A percentile compares a stretch with the other conserved stretches of the same genome.
Evolutionary conservation across 2,113 vertebrate species (phyloP).

Genomic region (Speoplatyrhinus poulsoni): DNA sequence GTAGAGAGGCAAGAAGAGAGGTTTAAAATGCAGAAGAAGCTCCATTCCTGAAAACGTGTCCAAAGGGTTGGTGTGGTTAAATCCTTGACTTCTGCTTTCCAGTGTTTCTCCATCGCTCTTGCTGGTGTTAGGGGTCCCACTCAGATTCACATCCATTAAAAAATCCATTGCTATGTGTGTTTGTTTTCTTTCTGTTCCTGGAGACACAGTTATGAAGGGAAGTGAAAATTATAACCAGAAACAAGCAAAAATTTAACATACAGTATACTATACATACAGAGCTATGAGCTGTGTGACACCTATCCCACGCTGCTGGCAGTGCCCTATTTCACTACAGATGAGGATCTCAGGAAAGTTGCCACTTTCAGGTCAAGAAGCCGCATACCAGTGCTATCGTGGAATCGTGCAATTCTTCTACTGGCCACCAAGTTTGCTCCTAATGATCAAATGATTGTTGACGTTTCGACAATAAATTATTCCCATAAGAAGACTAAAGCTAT

Average conservation of each 20-base stretch:
- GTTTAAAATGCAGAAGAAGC: constrained; percentile 75
- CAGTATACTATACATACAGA: constrained; percentile 51
- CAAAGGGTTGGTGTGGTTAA: constrained; percentile 68
- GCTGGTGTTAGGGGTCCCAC: constrained; percentile 47
- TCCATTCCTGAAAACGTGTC: constrained; percentile 75
- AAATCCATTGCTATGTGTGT: constrained; percentile 60
- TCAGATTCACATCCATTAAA: constrained; percentile 48
- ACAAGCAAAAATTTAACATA: no score
- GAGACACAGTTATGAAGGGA: constrained; percentile 9
- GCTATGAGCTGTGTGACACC: constrained; percentile 92
- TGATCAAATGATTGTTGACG: no score
- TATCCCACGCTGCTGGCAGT: constrained; percentile 90
- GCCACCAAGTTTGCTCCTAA: no score
- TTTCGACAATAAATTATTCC: no score
- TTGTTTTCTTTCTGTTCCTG: neutral
- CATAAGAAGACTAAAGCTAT: no score
- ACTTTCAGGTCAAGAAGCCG: constrained; percentile 89
- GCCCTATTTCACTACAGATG: constrained; percentile 85
- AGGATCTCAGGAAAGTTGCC: constrained; percentile 88
- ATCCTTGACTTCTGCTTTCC: constrained; percentile 27
- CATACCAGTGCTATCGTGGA: constrained; percentile 94
- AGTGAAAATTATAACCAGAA: neutral
- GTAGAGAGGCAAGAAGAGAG: constrained; percentile 79
- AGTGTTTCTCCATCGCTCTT: constrained; percentile 14
- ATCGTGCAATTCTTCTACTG: no score